phyloP scores from a whole-genome alignment of 2,888 invertebrate species.

The Phymatocera aterrima region DNA sequence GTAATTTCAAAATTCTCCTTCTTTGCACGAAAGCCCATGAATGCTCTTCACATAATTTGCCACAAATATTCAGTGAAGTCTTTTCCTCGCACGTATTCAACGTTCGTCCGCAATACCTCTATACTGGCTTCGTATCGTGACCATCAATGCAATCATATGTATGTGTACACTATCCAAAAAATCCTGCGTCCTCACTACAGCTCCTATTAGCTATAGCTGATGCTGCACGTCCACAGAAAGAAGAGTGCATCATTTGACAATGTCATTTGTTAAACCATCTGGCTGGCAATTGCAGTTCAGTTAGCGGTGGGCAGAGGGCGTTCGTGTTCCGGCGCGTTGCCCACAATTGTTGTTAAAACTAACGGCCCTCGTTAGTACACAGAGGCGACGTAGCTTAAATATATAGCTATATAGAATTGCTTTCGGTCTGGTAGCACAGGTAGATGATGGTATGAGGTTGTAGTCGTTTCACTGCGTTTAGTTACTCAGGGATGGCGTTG shows the following conservation, averaged over 20 bases:
- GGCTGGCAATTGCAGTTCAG: constrained; percentile 43
- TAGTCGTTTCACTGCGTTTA: constrained; percentile 23
- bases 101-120: too few relatives aligned
- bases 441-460: too few relatives aligned
- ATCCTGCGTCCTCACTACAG: background rate
- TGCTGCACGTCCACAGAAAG: background rate
- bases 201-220: background rate
- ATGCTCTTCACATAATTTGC: too few relatives aligned
- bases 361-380: constrained; percentile 43
- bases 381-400: constrained; percentile 29
- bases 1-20: too few relatives aligned
- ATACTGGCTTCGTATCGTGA: too few relatives aligned
- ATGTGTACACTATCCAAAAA: too few relatives aligned
- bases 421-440: background rate
- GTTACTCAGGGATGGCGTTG: background rate
- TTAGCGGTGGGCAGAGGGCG: background rate
- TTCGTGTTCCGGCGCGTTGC: constrained; percentile 33
- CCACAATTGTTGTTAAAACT: constrained; percentile 45
- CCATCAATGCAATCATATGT: too few relatives aligned
- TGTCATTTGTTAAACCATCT: constrained; percentile 35
- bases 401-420: constrained; percentile 3
- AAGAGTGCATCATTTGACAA: constrained; percentile 9
- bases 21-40: too few relatives aligned
- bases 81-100: too few relatives aligned
- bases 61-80: too few relatives aligned